Conservation (phyloP, 1,140 invertebrate species). For the Drosophila hydei region DNA sequence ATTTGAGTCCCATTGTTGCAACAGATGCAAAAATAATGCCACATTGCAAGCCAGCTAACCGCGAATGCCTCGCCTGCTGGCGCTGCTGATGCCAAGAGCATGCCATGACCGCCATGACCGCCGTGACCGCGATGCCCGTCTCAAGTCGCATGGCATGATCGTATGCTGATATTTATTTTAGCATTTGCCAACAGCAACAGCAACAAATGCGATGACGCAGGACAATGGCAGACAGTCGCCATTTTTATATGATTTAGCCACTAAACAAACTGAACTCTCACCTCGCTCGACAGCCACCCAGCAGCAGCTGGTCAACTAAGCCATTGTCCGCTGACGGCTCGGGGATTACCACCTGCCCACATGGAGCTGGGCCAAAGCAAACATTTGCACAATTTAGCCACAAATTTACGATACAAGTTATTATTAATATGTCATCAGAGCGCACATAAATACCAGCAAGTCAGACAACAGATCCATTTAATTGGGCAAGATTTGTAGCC, state of each 20-base stretch:
- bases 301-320: conserved; percentile 12
- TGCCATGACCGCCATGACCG: neutral
- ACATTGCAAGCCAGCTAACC: conserved; percentile 23
- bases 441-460: conserved; percentile 43
- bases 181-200: conserved; percentile 18
- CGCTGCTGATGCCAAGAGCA: neutral
- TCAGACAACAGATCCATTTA: conserved; percentile 47
- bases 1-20: conserved; percentile 39
- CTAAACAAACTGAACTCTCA: conserved; percentile 75
- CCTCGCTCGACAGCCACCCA: conserved; percentile 41
- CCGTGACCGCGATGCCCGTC: neutral
- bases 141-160: neutral
- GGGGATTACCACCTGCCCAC: conserved; percentile 47
- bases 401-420: conserved; percentile 83
- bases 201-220: neutral
- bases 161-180: conserved; percentile 1
- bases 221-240: conserved; percentile 46
- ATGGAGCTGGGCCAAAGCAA: conserved; percentile 29
- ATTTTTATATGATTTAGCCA: conserved; percentile 48
- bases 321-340: conserved; percentile 9
- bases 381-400: conserved; percentile 44
- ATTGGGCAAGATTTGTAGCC: conserved; percentile 58
- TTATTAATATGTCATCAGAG: conserved; percentile 83
- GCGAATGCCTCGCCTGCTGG: no score
- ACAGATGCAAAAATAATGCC: conserved; percentile 54